phyloP scores from a whole-genome alignment of 2,113 vertebrate genomes.

The Casuarius casuarius region DNA sequence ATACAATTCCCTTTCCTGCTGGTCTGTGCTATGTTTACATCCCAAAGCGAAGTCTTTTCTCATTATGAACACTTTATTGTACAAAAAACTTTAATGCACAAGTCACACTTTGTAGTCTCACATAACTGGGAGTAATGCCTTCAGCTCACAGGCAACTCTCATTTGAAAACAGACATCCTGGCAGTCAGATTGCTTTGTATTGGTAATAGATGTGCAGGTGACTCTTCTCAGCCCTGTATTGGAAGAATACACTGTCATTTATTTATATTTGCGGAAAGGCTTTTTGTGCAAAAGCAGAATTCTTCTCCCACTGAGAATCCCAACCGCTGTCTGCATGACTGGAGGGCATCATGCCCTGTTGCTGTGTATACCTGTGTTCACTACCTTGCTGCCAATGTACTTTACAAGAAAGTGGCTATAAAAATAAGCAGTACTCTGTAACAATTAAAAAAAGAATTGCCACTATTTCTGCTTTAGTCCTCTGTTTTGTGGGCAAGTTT shows the following conservation, averaged over 20 bases:
- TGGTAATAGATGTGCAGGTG: background rate
- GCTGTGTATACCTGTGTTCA: background rate
- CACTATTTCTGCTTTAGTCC: background rate
- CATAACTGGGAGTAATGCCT: background rate
- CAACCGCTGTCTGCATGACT: background rate
- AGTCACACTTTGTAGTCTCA: background rate
- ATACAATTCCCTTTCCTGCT: background rate
- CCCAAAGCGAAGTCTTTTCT: background rate
- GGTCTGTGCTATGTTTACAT: background rate
- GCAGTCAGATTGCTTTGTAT: background rate
- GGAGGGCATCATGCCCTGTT: slow-evolving; percentile 21
- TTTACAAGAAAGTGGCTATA: slow-evolving; percentile 18
- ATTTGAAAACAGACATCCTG: background rate
- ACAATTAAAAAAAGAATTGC: background rate
- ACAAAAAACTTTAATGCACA: background rate
- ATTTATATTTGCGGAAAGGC: slow-evolving; percentile 12
- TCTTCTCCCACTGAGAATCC: background rate
- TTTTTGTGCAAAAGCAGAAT: background rate
- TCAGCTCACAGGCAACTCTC: background rate
- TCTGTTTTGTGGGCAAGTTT: background rate
- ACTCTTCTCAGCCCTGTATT: background rate
- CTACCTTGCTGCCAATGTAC: slow-evolving; percentile 15
- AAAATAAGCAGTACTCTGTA: background rate
- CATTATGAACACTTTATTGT: background rate
- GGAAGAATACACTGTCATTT: background rate